phyloP scores from a whole-genome alignment of 2,888 invertebrate species.

The Cyaniris semiargus region DNA sequence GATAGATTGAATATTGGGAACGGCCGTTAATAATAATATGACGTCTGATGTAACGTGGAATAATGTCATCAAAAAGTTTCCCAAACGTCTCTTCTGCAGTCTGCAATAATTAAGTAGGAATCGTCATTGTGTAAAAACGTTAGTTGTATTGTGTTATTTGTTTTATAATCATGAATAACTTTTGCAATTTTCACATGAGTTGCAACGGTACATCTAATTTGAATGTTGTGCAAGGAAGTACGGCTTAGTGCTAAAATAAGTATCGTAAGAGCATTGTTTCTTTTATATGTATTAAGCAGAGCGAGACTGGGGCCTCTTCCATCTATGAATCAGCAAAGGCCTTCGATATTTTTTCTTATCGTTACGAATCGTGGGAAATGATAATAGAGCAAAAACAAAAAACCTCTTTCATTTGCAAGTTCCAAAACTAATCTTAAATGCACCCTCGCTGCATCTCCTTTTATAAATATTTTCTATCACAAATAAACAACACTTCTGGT shows the following conservation, averaged over 20 bases:
- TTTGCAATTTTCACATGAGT: constrained; percentile 29
- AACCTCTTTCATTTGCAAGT: not conserved
- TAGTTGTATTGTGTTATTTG: not conserved
- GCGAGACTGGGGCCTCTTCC: constrained; percentile 58
- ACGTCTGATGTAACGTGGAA: not conserved
- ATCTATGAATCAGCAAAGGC: constrained; percentile 51
- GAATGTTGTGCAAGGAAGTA: constrained; percentile 22
- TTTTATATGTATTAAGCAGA: constrained; percentile 56
- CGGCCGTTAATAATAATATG: no score
- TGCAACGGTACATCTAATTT: constrained; percentile 30
- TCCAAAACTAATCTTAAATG: not conserved
- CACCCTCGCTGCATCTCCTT: not conserved
- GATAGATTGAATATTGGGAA: no score
- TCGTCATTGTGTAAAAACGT: not conserved
- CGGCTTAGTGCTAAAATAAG: constrained; percentile 51
- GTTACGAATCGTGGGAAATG: constrained; percentile 27
- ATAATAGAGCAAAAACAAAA: not conserved
- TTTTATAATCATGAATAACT: constrained; percentile 17
- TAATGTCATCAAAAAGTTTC: not conserved
- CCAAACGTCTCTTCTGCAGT: not conserved
- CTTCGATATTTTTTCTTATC: constrained; percentile 39
- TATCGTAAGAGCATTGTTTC: constrained; percentile 59
- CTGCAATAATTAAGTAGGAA: not conserved
- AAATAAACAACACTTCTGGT: constrained; percentile 1
- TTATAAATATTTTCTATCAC: not conserved